These are phyloP conservation scores for Arenaria interpres DNA, from an alignment of 2,113 vertebrate genomes.

Conservation along the genomic window DNA sequence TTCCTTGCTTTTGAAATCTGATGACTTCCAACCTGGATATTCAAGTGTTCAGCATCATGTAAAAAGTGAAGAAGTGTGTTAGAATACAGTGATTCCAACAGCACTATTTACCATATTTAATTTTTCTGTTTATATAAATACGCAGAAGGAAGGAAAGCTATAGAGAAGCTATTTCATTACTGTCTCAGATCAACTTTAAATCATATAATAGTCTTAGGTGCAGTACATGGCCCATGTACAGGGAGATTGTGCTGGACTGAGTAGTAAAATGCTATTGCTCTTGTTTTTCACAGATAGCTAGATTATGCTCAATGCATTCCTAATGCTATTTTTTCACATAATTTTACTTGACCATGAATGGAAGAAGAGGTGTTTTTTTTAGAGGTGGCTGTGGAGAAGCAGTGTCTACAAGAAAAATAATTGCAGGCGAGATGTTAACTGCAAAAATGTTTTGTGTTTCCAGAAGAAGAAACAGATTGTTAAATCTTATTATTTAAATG, in stretches of 20 bases:
- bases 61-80: not conserved
- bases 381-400: not conserved
- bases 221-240: not conserved
- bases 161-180: not conserved
- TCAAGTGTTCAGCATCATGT: conserved; percentile 6
- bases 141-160: not conserved
- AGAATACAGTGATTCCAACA: not conserved
- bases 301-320: not conserved
- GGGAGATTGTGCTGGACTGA: not conserved
- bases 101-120: not conserved
- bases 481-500: not conserved
- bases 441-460: not conserved
- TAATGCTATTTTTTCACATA: not conserved
- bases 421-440: not conserved
- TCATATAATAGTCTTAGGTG: not conserved
- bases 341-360: not conserved
- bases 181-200: not conserved
- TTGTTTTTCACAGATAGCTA: not conserved
- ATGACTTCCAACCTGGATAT: not conserved
- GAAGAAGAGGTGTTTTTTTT: not conserved
- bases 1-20: not conserved
- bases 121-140: not conserved
- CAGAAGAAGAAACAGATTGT: not conserved
- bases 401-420: not conserved
- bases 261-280: not conserved